Evolutionary conservation across 2,888 invertebrate species (phyloP), one percentile per base, ranked within the genome.

Genomic region (Acleris laterana): DNA sequence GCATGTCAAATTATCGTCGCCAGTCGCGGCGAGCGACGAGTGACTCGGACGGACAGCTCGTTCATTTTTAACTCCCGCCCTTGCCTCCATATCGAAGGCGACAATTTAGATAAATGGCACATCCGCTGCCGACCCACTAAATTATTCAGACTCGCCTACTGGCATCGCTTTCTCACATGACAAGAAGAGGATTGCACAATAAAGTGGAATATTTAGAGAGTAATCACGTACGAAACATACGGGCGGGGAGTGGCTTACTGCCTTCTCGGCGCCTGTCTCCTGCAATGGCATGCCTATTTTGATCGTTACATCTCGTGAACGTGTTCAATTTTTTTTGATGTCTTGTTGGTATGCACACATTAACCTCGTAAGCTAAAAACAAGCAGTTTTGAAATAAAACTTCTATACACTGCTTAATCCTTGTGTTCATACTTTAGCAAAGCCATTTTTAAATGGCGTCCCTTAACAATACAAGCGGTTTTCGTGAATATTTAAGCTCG

Each of bases 41-140:
- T 74, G 71, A 73, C 57, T 74, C 77, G 77, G 75, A 81, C 79
- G 79, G 87, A 83, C 83, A 80, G 80, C 81, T 81, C 80, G 79
- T 88, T 85, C 84, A 89, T 89, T 89, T 90, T 89, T 88, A 88
- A 88, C 84, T 78, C 82, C 72, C 77, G 74, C 77, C 81, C 80
- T 77, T 77, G 77, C 75, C 77, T 75, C 77, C 77, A 77, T 72
- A 79, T 77, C 74, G 78, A 80, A 83, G 83, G 81, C 84, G 85
- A 87, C 88, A 88, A 90, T 91, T 90, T 89, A 85, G 87, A 89
- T 89, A 90, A 90, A 91, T 90, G 88, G 87, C 87, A 82, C 81
- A 86, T 85, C 84, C 84, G 77, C 32, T 32, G 84, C 79, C 88
- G 78, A 76, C 85, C 78, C 71, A 72, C 82, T 92, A 85, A 89